Percentiles rank a stretch among this genome's conserved stretches.
Conservation (phyloP, 2,113 vertebrate species). For the Elgaria multicarinata region DNA sequence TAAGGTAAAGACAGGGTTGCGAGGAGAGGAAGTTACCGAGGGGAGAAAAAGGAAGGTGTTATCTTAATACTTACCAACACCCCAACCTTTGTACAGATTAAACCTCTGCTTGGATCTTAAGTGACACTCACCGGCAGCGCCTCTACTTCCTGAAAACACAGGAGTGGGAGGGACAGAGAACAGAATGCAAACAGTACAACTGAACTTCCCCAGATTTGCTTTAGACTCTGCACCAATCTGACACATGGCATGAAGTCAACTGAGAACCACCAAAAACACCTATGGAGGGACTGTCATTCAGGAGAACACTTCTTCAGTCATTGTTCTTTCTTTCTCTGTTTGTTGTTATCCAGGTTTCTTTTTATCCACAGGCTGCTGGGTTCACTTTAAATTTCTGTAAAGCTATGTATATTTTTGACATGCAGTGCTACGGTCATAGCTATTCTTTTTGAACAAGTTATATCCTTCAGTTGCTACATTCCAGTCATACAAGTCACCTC, state of each 20-base stretch:
- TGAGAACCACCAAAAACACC: not conserved
- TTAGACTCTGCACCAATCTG: not conserved
- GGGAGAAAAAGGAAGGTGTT: not conserved
- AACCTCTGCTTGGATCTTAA: not conserved
- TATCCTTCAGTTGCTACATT: not conserved
- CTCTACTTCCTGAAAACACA: not conserved
- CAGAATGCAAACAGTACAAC: not conserved
- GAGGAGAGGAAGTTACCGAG: not conserved
- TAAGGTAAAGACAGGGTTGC: not conserved
- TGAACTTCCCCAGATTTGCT: slow-evolving; percentile 1
- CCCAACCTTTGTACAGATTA: rapidly evolving
- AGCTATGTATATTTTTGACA: not conserved
- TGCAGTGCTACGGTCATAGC: not conserved
- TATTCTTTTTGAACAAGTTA: not conserved
- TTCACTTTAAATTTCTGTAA: too few relatives aligned
- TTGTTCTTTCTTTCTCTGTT: not conserved
- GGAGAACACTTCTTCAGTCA: not conserved
- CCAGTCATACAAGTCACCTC: not conserved
- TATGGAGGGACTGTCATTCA: not conserved
- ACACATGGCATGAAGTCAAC: not conserved
- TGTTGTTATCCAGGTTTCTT: not conserved
- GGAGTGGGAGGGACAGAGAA: slow-evolving; percentile 14
- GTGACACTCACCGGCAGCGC: not conserved
- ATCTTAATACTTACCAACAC: slow-evolving; percentile 1
- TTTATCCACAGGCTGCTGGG: not conserved